A percentile compares a stretch with the other conserved stretches of the same genome.
These are phyloP conservation scores for Myrmecobius fasciatus DNA, from an alignment of 2,113 vertebrate species.

Conservation along the genomic window DNA sequence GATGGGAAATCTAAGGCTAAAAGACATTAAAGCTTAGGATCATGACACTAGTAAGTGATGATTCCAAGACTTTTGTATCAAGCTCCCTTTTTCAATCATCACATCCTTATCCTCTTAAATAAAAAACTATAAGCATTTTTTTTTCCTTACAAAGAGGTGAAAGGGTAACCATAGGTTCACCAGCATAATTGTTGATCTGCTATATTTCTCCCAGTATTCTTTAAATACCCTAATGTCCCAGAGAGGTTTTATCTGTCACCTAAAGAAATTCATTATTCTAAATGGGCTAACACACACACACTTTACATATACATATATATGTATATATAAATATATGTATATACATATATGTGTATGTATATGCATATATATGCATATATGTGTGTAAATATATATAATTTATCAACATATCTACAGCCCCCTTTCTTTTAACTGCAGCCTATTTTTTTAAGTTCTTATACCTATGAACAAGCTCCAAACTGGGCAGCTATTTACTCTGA, in stretches of 20 bases:
- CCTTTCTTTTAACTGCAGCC: constrained; percentile 44
- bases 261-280: constrained; percentile 11
- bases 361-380: too few relatives aligned
- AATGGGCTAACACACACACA: constrained; percentile 5
- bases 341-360: too few relatives aligned
- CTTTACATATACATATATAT: too few relatives aligned
- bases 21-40: background rate
- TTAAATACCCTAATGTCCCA: constrained; percentile 24
- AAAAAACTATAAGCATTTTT: background rate
- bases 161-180: background rate
- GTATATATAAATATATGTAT: too few relatives aligned
- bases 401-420: constrained; percentile 54
- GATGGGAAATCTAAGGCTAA: background rate
- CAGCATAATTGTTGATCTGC: background rate
- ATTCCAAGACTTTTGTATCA: background rate
- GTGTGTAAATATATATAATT: background rate
- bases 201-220: background rate
- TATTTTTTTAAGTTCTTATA: constrained; percentile 7
- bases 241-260: constrained; percentile 37
- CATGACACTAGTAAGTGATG: background rate
- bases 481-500: constrained; percentile 21
- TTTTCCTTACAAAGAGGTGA: background rate
- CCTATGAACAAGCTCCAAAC: constrained; percentile 33
- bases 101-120: background rate
- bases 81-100: background rate